Percentiles rank a stretch among this genome's conserved stretches.
Conservation (phyloP, 2,888 invertebrate genomes). For the Zeuzera pyrina region DNA sequence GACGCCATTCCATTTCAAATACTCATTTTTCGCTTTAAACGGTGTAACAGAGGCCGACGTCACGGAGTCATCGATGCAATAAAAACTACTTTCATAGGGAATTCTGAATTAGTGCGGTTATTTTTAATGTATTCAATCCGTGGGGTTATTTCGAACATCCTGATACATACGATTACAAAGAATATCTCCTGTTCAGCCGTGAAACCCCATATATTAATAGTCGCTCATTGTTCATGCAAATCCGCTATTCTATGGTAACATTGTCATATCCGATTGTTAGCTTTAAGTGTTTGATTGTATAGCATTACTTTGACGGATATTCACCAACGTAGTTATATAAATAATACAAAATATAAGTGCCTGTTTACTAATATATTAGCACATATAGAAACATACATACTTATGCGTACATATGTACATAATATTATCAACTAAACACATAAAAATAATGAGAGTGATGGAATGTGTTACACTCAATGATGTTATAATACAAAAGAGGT, state of each 20-base stretch:
- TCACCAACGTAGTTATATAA: too few relatives aligned
- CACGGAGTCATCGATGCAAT: constrained; percentile 24
- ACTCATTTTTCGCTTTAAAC: too few relatives aligned
- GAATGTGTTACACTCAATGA: too few relatives aligned
- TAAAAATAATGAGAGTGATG: too few relatives aligned
- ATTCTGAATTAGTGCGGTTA: constrained; percentile 28
- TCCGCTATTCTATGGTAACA: constrained; percentile 28
- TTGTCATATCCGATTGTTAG: constrained; percentile 30
- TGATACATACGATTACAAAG: constrained; percentile 47
- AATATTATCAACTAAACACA: too few relatives aligned
- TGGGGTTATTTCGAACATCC: constrained; percentile 44
- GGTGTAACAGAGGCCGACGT: constrained; percentile 24
- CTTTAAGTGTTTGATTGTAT: constrained; percentile 5
- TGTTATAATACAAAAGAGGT: too few relatives aligned
- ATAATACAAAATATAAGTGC: too few relatives aligned
- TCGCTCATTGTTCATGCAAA: constrained; percentile 49
- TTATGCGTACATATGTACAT: too few relatives aligned
- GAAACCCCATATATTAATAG: constrained; percentile 40
- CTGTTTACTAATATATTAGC: too few relatives aligned
- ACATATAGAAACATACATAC: too few relatives aligned
- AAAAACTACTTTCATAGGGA: constrained; percentile 42
- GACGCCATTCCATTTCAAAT: too few relatives aligned
- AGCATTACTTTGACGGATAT: background rate
- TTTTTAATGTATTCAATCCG: constrained; percentile 32
- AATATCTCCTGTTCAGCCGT: constrained; percentile 32